Conservation (phyloP, 92 coral and sea anemone genomes). For the Muricea muricata region DNA sequence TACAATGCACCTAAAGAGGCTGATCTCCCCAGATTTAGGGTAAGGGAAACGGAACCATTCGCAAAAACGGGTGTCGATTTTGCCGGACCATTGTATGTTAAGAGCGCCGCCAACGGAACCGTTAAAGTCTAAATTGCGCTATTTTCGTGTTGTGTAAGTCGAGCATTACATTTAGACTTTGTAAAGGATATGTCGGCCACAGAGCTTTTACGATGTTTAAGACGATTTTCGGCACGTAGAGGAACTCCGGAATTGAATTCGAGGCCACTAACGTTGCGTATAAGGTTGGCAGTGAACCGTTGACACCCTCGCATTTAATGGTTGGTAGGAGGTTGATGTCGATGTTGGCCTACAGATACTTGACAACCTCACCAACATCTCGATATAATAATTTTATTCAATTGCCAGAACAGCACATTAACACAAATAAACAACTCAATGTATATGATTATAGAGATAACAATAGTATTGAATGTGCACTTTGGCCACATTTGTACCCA, state of each 20-base stretch:
- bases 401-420: too few relatives aligned
- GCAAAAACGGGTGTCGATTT: slow-evolving; percentile 37
- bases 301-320: neutral
- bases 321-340: neutral
- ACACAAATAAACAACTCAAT: too few relatives aligned
- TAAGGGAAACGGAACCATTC: slow-evolving; percentile 17
- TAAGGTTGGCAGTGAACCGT: neutral
- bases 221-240: neutral
- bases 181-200: neutral
- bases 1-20: slow-evolving; percentile 37
- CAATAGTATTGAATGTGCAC: too few relatives aligned
- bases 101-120: neutral
- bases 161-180: neutral
- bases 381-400: too few relatives aligned
- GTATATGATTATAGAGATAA: too few relatives aligned
- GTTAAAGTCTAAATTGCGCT: neutral
- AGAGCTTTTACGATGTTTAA: neutral
- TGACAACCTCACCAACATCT: too few relatives aligned
- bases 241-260: neutral
- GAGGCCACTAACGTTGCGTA: neutral
- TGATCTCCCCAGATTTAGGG: slow-evolving; percentile 16
- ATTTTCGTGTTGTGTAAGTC: too few relatives aligned
- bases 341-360: too few relatives aligned
- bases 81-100: slow-evolving; percentile 49
- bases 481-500: too few relatives aligned